Percentiles rank a stretch among this genome's conserved stretches.
Evolutionary conservation across 1,140 invertebrate genomes (phyloP).

Genomic region (Odontomachus brunneus): DNA sequence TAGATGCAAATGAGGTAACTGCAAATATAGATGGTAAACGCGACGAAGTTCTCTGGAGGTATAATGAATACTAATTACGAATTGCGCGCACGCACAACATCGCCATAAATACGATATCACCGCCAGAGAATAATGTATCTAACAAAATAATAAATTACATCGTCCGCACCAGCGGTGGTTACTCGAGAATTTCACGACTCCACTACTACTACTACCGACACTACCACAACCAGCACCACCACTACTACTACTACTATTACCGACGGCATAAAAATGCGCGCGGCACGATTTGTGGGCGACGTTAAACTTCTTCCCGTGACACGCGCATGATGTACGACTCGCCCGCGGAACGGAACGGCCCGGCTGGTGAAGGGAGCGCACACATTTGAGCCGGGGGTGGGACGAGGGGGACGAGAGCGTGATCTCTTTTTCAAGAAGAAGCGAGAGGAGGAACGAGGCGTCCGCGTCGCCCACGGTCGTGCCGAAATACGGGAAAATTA

Average conservation of each 20-base stretch:
- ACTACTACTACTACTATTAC: neutral
- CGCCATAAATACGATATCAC: neutral
- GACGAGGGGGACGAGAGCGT: conserved; percentile 30
- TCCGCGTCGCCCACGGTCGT: conserved; percentile 49
- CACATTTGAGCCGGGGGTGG: neutral
- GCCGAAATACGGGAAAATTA: conserved; percentile 80
- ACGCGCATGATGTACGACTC: conserved; percentile 53
- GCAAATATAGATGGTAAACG: neutral
- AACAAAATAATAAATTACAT: conserved; percentile 70
- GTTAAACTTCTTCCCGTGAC: conserved; percentile 58
- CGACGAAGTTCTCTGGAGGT: neutral
- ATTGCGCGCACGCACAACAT: neutral
- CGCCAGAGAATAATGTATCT: conserved; percentile 15
- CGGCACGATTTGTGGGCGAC: conserved; percentile 52
- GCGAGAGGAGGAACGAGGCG: conserved; percentile 43
- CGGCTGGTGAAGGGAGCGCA: neutral
- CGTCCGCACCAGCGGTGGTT: conserved; percentile 38
- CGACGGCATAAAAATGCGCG: conserved; percentile 46
- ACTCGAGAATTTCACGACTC: conserved; percentile 56
- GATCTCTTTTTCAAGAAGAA: conserved; percentile 59
- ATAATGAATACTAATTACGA: conserved; percentile 41
- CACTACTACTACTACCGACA: too few relatives aligned
- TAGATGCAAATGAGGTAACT: conserved; percentile 17
- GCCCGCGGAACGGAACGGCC: conserved; percentile 5
- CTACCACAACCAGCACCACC: neutral